A percentile compares a stretch with the other conserved stretches of the same genome.
Evolutionary conservation across 53 echinoderm and acorn worm genomes (phyloP).

Genomic region (Mesocentrotus franciscanus): DNA sequence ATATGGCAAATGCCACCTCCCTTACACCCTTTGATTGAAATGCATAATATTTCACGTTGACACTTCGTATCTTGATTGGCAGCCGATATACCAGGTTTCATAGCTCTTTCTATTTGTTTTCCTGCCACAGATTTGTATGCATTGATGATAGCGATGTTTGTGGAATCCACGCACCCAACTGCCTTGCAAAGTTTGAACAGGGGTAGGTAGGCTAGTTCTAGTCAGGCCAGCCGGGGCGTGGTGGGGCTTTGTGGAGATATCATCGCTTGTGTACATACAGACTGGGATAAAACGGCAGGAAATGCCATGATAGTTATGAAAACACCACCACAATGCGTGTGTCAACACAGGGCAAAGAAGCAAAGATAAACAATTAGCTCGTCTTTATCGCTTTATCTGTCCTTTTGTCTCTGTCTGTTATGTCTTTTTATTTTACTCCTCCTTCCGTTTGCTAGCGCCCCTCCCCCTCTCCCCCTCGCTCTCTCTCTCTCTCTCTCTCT

Average conservation of each 20-base stretch:
- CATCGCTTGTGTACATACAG: slow-evolving; percentile 63
- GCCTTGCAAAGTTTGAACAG: slow-evolving; percentile 24
- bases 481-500: not conserved
- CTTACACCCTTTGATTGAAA: not conserved
- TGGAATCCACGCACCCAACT: slow-evolving; percentile 17
- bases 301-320: slow-evolving; percentile 67
- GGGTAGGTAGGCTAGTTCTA: slow-evolving; percentile 6
- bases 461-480: not conserved
- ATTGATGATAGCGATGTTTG: slow-evolving; percentile 43
- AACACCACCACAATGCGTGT: slow-evolving; percentile 55
- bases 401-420: not conserved
- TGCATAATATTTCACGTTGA: slow-evolving; percentile 26
- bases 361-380: slow-evolving; percentile 37
- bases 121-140: slow-evolving; percentile 29
- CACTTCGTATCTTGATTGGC: slow-evolving; percentile 58
- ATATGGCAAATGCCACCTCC: not conserved
- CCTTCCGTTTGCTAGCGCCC: not conserved
- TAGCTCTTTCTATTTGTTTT: slow-evolving; percentile 50
- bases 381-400: slow-evolving; percentile 27
- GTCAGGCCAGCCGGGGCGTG: slow-evolving; percentile 23
- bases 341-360: slow-evolving; percentile 35
- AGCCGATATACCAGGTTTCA: slow-evolving; percentile 46
- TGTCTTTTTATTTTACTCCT: not conserved
- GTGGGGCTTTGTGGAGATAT: slow-evolving; percentile 51
- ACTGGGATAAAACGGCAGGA: slow-evolving; percentile 51